Conservation (phyloP, 2,113 vertebrate species). For the Larimichthys polyactis region DNA sequence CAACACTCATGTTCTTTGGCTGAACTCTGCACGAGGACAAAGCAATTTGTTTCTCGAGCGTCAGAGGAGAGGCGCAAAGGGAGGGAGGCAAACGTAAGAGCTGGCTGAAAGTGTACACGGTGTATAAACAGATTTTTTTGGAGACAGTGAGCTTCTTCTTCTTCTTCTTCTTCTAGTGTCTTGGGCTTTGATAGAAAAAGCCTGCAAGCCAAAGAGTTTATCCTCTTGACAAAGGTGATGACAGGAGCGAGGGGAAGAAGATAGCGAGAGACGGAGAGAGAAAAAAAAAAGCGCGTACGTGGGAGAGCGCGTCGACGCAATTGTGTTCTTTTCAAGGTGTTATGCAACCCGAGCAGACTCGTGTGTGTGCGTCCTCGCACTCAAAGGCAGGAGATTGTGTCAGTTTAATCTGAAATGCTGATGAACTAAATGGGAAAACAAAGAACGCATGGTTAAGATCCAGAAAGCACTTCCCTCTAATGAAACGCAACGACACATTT, state of each 20-base stretch:
- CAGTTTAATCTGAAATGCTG: slow-evolving; percentile 72
- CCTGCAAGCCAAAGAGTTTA: slow-evolving; percentile 59
- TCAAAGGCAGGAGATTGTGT: slow-evolving; percentile 52
- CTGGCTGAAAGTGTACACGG: slow-evolving; percentile 17
- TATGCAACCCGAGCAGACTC: slow-evolving; percentile 60
- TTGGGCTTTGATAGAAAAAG: slow-evolving; percentile 55
- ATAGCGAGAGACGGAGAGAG: slow-evolving; percentile 19
- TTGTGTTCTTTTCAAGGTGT: slow-evolving; percentile 52
- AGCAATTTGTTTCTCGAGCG: slow-evolving; percentile 71
- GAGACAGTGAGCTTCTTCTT: slow-evolving; percentile 44
- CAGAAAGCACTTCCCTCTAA: slow-evolving; percentile 63
- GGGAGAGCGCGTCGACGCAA: slow-evolving; percentile 39
- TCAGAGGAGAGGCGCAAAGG: slow-evolving; percentile 15
- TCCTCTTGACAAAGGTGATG: slow-evolving; percentile 67
- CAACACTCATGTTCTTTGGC: slow-evolving; percentile 62
- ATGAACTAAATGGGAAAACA: slow-evolving; percentile 66
- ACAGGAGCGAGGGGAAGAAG: slow-evolving; percentile 31
- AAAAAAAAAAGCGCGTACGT: background rate
- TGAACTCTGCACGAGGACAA: slow-evolving; percentile 68
- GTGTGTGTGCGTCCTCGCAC: slow-evolving; percentile 20
- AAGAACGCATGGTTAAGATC: slow-evolving; percentile 63
- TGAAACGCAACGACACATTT: slow-evolving; percentile 60
- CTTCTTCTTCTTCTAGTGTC: slow-evolving; percentile 21
- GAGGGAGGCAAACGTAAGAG: background rate
- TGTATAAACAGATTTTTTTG: slow-evolving; percentile 42